phyloP scores from a whole-genome alignment of 2,113 vertebrate species.

The Amphiprion ocellaris region DNA sequence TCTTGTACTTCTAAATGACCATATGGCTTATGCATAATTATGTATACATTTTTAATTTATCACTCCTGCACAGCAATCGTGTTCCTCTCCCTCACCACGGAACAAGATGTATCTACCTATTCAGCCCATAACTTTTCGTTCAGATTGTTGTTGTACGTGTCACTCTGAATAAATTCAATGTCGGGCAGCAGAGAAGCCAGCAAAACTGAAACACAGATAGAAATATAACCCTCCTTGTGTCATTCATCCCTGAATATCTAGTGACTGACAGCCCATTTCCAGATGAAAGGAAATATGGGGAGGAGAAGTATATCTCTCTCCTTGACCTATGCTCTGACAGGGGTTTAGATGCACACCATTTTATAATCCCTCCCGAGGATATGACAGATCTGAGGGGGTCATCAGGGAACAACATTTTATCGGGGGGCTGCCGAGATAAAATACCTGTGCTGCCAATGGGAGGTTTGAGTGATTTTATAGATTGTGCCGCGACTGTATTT shows the following conservation, averaged over 20 bases:
- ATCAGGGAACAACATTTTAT: slow-evolving; percentile 31
- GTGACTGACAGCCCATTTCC: slow-evolving; percentile 10
- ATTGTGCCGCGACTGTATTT: background rate
- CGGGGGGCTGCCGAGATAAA: slow-evolving; percentile 24
- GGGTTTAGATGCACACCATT: slow-evolving; percentile 37
- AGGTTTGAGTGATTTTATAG: background rate
- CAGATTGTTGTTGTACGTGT: background rate
- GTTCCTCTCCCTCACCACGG: slow-evolving; percentile 15
- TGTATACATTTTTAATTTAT: slow-evolving; percentile 44
- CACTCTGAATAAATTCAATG: slow-evolving; percentile 9
- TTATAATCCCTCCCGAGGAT: slow-evolving; percentile 37
- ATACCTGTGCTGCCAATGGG: slow-evolving; percentile 16
- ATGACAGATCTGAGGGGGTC: slow-evolving; percentile 44
- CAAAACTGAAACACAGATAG: slow-evolving; percentile 30
- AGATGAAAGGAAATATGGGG: slow-evolving; percentile 41
- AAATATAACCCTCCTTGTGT: slow-evolving; percentile 25
- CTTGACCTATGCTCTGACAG: slow-evolving; percentile 50
- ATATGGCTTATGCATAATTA: slow-evolving; percentile 60
- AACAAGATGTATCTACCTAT: slow-evolving; percentile 24
- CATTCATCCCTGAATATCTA: slow-evolving; percentile 23
- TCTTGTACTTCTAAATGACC: slow-evolving; percentile 53
- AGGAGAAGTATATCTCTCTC: slow-evolving; percentile 29
- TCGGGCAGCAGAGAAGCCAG: slow-evolving; percentile 13
- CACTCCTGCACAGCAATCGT: slow-evolving; percentile 24
- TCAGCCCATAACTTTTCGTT: slow-evolving; percentile 10